Percentiles rank a stretch among this genome's conserved stretches.
Evolutionary conservation across 1,140 invertebrate species (phyloP).

Genomic region (Aplysia californica): DNA sequence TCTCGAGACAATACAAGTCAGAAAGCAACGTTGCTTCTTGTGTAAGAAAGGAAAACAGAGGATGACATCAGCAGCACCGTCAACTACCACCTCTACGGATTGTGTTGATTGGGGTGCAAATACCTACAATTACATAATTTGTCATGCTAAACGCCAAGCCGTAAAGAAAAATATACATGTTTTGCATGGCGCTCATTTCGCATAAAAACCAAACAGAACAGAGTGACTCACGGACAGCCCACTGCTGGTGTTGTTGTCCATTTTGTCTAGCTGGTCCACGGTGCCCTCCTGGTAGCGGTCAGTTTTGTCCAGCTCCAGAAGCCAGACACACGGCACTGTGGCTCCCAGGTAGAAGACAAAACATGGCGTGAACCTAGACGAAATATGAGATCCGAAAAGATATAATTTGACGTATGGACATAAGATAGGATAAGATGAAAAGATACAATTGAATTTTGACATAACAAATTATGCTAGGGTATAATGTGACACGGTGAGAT

Average conservation of each 20-base stretch:
- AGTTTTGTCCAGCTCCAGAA: conserved; percentile 55
- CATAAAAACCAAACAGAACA: too few relatives aligned
- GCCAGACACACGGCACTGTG: conserved; percentile 57
- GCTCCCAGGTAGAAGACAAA: conserved; percentile 59
- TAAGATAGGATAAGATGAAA: too few relatives aligned
- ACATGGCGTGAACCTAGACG: conserved; percentile 56
- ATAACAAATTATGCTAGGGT: too few relatives aligned
- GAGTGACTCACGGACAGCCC: background rate
- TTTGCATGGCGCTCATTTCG: too few relatives aligned
- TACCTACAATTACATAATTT: background rate
- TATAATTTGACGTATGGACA: background rate
- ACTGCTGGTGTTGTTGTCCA: background rate
- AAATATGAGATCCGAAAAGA: background rate
- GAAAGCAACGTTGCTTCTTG: too few relatives aligned
- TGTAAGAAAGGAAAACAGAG: too few relatives aligned
- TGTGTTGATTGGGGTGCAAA: too few relatives aligned
- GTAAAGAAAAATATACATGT: background rate
- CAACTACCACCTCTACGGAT: too few relatives aligned
- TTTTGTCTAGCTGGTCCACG: background rate
- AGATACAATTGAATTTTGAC: too few relatives aligned
- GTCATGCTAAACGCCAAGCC: background rate
- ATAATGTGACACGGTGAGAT: too few relatives aligned
- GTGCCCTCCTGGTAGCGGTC: conserved; percentile 20
- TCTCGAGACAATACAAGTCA: background rate
- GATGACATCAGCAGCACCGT: too few relatives aligned